Conservation (phyloP, 2,797 vertebrate species). For the Pangasius macronema region DNA sequence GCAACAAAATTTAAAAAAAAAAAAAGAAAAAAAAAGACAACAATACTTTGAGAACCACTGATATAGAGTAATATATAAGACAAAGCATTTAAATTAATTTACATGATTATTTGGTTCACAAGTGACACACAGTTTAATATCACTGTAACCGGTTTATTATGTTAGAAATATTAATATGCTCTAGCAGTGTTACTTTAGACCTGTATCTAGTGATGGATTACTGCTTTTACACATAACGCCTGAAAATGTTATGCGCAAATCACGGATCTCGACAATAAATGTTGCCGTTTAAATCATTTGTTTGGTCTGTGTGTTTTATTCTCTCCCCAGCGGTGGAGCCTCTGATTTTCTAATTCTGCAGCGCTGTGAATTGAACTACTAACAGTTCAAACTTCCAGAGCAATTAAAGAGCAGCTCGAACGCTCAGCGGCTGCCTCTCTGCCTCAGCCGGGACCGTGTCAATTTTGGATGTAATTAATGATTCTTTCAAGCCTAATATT, state of each 20-base stretch:
- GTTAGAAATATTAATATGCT: background rate
- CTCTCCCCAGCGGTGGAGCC: constrained; percentile 49
- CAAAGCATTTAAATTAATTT: background rate
- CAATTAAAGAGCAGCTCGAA: constrained; percentile 62
- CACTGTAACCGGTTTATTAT: background rate
- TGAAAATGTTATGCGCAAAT: constrained; percentile 31
- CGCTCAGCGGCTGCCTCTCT: constrained; percentile 45
- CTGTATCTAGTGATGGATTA: background rate
- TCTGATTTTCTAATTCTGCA: constrained; percentile 54
- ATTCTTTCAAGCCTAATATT: constrained; percentile 68
- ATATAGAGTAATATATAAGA: background rate
- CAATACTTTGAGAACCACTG: background rate
- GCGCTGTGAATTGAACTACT: constrained; percentile 57
- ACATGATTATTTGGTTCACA: background rate
- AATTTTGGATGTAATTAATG: constrained; percentile 74
- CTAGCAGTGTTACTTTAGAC: background rate
- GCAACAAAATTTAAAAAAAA: background rate
- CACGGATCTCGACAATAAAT: constrained; percentile 42
- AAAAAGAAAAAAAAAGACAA: background rate
- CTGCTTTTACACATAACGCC: background rate
- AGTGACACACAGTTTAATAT: background rate
- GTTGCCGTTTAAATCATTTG: constrained; percentile 40
- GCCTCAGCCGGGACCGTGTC: constrained; percentile 58
- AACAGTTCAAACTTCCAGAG: constrained; percentile 62
- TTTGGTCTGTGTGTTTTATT: constrained; percentile 37